These are phyloP conservation scores for Eurystomus gularis DNA, from an alignment of 2,113 vertebrate genomes.

Conservation along the genomic window DNA sequence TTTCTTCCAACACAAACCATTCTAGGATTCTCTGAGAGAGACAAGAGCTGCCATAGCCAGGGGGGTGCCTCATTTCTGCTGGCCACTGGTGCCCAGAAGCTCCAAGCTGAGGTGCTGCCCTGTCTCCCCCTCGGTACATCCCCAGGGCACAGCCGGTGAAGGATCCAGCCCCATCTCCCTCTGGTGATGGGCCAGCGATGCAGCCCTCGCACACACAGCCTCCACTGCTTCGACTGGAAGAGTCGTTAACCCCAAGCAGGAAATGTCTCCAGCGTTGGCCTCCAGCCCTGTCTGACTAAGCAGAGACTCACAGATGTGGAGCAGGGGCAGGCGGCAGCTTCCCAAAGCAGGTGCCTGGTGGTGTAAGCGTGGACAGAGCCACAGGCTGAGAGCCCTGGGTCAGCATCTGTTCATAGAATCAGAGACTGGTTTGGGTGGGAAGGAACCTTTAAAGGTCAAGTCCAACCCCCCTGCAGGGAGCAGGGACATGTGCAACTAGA, in stretches of 20 bases:
- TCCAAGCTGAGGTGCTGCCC: neutral
- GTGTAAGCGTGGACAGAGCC: accelerated
- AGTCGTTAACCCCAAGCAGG: neutral
- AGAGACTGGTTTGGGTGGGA: too few relatives aligned
- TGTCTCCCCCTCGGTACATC: too few relatives aligned
- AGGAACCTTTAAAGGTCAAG: too few relatives aligned
- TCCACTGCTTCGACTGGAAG: neutral
- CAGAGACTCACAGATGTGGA: accelerated
- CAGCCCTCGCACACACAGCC: too few relatives aligned
- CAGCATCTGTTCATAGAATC: neutral
- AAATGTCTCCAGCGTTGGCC: neutral
- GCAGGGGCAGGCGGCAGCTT: neutral
- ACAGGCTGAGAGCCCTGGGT: accelerated
- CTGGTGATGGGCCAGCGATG: accelerated
- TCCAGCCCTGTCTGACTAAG: neutral
- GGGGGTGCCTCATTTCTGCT: neutral
- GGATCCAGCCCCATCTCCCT: too few relatives aligned
- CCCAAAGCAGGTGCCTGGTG: neutral
- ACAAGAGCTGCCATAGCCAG: too few relatives aligned
- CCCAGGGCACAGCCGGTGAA: neutral
- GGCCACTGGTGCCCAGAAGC: neutral
- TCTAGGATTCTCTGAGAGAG: too few relatives aligned
- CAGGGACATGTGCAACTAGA: too few relatives aligned
- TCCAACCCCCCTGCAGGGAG: too few relatives aligned
- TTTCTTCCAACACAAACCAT: too few relatives aligned